These are phyloP conservation scores for Ethmia dodecea DNA, from an alignment of 2,888 invertebrate genomes.

Conservation along the genomic window DNA sequence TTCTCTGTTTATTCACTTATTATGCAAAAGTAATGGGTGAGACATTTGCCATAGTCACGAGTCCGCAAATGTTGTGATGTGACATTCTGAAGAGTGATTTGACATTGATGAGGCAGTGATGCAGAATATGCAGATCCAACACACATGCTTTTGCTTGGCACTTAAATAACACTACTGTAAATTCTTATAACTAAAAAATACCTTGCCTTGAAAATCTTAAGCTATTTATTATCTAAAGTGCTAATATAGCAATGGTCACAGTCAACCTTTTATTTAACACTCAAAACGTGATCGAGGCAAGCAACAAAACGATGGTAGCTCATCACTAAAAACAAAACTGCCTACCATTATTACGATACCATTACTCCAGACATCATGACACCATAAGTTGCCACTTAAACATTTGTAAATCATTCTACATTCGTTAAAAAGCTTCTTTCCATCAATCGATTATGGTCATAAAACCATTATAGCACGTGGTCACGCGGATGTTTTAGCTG, in stretches of 20 bases:
- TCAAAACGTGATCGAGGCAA: too few relatives aligned
- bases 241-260: too few relatives aligned
- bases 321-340: too few relatives aligned
- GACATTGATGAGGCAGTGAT: conserved; percentile 13
- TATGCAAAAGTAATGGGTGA: conserved; percentile 43
- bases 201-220: too few relatives aligned
- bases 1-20: conserved; percentile 30
- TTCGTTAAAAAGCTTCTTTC: conserved; percentile 23
- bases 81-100: conserved; percentile 17
- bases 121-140: too few relatives aligned
- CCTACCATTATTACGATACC: conserved; percentile 21
- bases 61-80: conserved; percentile 17
- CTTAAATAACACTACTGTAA: too few relatives aligned
- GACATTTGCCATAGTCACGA: conserved; percentile 51
- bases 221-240: too few relatives aligned
- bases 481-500: too few relatives aligned
- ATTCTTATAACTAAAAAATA: too few relatives aligned
- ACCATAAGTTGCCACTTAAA: conserved; percentile 19
- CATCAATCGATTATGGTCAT: conserved; percentile 33
- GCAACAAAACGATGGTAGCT: too few relatives aligned
- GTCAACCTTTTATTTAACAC: too few relatives aligned
- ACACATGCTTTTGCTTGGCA: too few relatives aligned
- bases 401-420: conserved; percentile 20
- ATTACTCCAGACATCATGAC: conserved; percentile 23
- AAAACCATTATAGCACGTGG: conserved; percentile 36